A percentile compares a stretch with the other conserved stretches of the same genome.
Evolutionary conservation across 2,797 vertebrate genomes (phyloP).

Genomic region (Acanthopagrus latus): DNA sequence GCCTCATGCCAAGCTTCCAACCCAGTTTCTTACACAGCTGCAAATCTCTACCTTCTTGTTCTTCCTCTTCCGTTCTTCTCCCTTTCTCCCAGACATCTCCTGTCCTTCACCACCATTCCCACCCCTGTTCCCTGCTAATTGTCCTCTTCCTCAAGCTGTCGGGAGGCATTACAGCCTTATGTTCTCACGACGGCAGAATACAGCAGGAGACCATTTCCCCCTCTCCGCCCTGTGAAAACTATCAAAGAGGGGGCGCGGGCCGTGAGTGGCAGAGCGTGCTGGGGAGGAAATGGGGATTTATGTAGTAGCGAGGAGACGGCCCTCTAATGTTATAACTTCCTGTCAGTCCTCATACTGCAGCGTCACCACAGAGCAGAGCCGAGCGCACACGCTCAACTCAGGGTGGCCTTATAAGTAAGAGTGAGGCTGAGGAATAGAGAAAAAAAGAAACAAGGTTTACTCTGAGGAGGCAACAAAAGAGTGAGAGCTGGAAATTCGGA

Average conservation of each 20-base stretch:
- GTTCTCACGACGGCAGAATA: conserved; percentile 72
- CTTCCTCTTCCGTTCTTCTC: conserved; percentile 1
- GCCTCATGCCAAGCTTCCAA: conserved; percentile 8
- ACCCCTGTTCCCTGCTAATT: conserved; percentile 74
- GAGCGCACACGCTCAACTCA: conserved; percentile 26
- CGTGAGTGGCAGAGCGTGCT: conserved; percentile 77
- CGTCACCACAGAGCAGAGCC: conserved; percentile 38
- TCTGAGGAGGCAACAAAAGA: conserved; percentile 39
- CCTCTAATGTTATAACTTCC: conserved; percentile 67
- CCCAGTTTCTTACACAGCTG: conserved; percentile 5
- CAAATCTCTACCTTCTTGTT: conserved; percentile 34
- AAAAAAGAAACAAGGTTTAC: conserved; percentile 46
- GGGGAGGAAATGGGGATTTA: conserved; percentile 81
- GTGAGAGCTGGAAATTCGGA: conserved; percentile 39
- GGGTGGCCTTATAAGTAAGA: conserved; percentile 33
- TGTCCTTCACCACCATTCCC: conserved; percentile 47
- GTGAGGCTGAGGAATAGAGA: not conserved
- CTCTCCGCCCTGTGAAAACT: conserved; percentile 61
- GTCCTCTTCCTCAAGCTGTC: conserved; percentile 81
- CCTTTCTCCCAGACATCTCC: conserved; percentile 16
- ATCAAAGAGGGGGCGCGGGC: conserved; percentile 59
- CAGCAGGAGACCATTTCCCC: conserved; percentile 70
- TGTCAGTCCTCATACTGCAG: conserved; percentile 62
- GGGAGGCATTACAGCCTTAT: conserved; percentile 71
- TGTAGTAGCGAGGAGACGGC: conserved; percentile 65